These are phyloP conservation scores for Melanotaenia pygmaea DNA, from an alignment of 2,797 vertebrate species.

Conservation along the genomic window DNA sequence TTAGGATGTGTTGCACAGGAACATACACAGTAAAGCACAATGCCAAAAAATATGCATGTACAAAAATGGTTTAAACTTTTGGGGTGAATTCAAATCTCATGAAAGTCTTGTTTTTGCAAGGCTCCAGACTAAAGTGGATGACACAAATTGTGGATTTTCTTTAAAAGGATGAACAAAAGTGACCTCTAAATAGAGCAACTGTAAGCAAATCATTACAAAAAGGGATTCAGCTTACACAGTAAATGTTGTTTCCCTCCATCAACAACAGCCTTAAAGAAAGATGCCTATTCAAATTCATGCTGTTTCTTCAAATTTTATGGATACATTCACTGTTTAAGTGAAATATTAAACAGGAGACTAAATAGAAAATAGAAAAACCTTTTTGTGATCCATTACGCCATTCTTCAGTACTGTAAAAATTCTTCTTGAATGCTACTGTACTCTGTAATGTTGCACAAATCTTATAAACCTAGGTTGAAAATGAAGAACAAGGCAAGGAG, in stretches of 20 bases:
- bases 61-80: background rate
- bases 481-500: background rate
- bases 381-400: accelerated
- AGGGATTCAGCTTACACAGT: conserved; percentile 17
- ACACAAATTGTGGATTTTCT: conserved; percentile 15
- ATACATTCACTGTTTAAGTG: background rate
- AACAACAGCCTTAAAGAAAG: background rate
- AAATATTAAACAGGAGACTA: background rate
- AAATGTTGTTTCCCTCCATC: background rate
- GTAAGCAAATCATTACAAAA: conserved; percentile 16
- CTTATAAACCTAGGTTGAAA: background rate
- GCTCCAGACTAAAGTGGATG: background rate
- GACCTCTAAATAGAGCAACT: conserved; percentile 19
- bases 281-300: background rate
- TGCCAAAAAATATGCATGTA: background rate
- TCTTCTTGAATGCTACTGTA: background rate
- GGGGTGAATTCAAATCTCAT: background rate
- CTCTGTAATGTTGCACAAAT: conserved; percentile 2
- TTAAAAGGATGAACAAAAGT: conserved; percentile 15
- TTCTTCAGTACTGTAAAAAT: background rate
- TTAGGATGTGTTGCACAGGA: background rate
- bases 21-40: background rate
- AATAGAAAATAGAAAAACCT: background rate
- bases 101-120: background rate
- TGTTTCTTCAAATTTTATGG: background rate